Evolutionary conservation across 2,113 vertebrate species (phyloP).

Genomic region (Pachyramphus minor): DNA sequence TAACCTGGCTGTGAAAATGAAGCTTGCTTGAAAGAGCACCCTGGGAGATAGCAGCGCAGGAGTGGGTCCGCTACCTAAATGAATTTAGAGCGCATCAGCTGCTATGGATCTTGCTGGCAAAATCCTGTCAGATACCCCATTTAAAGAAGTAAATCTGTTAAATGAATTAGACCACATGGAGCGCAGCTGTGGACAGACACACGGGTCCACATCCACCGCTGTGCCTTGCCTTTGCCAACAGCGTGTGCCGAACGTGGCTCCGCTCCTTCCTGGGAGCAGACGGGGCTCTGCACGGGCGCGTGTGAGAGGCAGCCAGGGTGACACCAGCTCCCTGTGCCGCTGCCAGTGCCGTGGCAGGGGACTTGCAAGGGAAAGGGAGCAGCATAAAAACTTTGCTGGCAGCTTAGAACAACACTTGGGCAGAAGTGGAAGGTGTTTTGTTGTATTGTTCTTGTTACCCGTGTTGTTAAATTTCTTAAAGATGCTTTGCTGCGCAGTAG

Average conservation of each 20-base stretch:
- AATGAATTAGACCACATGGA: conserved; percentile 36
- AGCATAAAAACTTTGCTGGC: neutral
- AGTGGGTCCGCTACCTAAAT: neutral
- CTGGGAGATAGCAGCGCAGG: neutral
- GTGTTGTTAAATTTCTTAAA: neutral
- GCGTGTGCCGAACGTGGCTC: neutral
- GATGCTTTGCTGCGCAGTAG: neutral
- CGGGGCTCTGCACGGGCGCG: neutral
- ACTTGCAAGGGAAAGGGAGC: neutral
- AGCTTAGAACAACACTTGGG: neutral
- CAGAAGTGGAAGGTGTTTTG: neutral
- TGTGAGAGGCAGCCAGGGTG: neutral
- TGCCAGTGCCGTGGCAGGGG: neutral
- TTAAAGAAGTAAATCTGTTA: conserved; percentile 50
- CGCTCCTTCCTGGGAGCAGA: neutral
- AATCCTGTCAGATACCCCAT: conserved; percentile 34
- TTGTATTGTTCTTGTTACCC: neutral
- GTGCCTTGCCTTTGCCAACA: neutral
- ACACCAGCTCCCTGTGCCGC: accelerated
- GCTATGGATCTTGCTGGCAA: neutral
- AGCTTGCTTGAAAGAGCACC: conserved; percentile 19
- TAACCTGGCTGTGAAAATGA: conserved; percentile 54
- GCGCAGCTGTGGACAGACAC: neutral
- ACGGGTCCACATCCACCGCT: neutral
- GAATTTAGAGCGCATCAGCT: conserved; percentile 15